phyloP scores from a whole-genome alignment of 2,888 invertebrate species.

The Leucophenga montana region DNA sequence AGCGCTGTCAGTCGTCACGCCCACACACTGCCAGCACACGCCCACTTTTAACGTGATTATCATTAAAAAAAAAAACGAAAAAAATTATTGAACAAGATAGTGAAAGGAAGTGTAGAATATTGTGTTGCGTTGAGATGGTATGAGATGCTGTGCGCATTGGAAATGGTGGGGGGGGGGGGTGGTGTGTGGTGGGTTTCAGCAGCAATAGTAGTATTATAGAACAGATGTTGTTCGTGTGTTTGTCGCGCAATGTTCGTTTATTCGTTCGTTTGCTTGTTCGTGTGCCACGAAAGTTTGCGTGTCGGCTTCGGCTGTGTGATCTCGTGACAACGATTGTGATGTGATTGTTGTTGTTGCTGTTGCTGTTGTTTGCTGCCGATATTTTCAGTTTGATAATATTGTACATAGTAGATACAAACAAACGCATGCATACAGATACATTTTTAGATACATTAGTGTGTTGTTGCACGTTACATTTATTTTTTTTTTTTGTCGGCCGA shows the following conservation, averaged over 20 bases:
- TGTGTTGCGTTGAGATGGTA: too few species aligned
- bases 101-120: too few species aligned
- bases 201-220: background rate
- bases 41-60: background rate
- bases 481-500: background rate
- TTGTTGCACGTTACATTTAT: too few species aligned
- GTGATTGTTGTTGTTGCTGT: conserved; percentile 40
- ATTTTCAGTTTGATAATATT: conserved; percentile 28
- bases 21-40: background rate
- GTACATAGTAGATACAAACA: conserved; percentile 22
- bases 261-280: background rate
- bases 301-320: conserved; percentile 20
- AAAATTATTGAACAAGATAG: background rate
- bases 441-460: too few species aligned
- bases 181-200: background rate
- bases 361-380: conserved; percentile 38
- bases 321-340: conserved; percentile 26
- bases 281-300: conserved; percentile 53
- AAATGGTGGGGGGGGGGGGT: too few species aligned
- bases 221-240: conserved; percentile 12
- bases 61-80: background rate
- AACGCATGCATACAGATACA: background rate
- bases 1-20: too few species aligned
- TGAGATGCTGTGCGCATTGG: too few species aligned
- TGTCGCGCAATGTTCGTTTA: conserved; percentile 24